phyloP scores from a whole-genome alignment of 2,113 vertebrate species.

The Channa argus region DNA sequence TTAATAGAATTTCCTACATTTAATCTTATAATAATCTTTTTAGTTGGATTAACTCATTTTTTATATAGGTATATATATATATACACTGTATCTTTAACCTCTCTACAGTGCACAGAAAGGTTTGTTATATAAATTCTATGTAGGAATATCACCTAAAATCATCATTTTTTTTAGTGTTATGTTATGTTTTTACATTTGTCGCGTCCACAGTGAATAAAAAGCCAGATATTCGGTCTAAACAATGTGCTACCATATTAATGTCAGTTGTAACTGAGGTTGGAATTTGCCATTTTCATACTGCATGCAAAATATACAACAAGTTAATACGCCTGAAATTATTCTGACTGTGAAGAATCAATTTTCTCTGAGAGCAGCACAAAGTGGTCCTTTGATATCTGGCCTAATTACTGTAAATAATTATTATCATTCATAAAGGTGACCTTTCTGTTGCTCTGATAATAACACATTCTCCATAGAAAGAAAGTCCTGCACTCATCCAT shows the following conservation, averaged over 20 bases:
- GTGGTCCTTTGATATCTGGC: conserved; percentile 69
- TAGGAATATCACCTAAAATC: not conserved
- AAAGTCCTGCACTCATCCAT: conserved; percentile 28
- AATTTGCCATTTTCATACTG: conserved; percentile 36
- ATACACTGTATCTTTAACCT: not conserved
- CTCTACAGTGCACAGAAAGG: conserved; percentile 3
- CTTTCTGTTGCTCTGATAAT: conserved; percentile 69
- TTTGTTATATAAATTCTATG: not conserved
- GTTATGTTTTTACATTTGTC: too few species aligned
- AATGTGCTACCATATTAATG: conserved; percentile 11
- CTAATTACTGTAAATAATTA: conserved; percentile 81
- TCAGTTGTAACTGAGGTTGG: conserved; percentile 18
- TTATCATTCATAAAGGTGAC: conserved; percentile 80
- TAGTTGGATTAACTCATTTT: not conserved
- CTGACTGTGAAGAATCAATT: conserved; percentile 74
- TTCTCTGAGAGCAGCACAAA: conserved; percentile 52
- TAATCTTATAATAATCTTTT: not conserved
- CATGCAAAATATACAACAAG: conserved; percentile 34
- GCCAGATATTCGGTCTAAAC: too few species aligned
- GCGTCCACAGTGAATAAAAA: too few species aligned
- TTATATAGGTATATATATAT: not conserved
- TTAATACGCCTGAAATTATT: conserved; percentile 65
- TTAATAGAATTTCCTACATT: too few species aligned
- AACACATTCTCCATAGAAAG: conserved; percentile 50
- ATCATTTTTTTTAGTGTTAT: not conserved